Conservation (phyloP, 2,797 vertebrate genomes). For the Catharus ustulatus region DNA sequence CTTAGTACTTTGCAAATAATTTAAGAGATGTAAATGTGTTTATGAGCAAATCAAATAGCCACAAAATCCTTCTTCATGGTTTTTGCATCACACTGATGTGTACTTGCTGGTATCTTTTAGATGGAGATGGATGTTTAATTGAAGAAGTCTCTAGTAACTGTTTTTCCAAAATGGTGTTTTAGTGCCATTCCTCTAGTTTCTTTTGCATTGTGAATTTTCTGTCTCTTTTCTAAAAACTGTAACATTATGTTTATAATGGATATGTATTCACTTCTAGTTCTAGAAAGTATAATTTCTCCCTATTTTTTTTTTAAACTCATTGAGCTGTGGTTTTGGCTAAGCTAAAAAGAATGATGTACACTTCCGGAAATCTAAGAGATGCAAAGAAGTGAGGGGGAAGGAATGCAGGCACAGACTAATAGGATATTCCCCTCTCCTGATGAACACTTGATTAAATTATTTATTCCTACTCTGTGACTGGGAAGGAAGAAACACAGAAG, state of each 20-base stretch:
- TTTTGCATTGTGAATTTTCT: neutral
- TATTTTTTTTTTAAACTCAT: neutral
- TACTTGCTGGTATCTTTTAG: neutral
- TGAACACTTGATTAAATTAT: conserved; percentile 66
- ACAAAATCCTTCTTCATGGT: neutral
- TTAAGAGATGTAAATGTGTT: neutral
- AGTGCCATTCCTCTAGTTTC: neutral
- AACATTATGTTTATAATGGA: neutral
- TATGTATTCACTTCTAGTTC: neutral
- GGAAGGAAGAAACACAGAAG: conserved; percentile 10
- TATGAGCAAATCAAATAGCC: neutral
- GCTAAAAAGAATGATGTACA: neutral
- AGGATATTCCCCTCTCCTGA: conserved; percentile 39
- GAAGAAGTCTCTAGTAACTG: neutral
- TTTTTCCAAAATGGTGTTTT: neutral
- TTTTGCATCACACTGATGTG: neutral
- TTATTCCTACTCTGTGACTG: conserved; percentile 53
- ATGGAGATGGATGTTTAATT: neutral
- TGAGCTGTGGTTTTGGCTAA: neutral
- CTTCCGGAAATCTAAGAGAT: neutral
- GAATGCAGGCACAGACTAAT: conserved; percentile 60
- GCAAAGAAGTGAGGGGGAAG: neutral
- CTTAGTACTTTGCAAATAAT: neutral
- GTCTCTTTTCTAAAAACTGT: neutral
- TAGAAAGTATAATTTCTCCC: neutral